These are phyloP conservation scores for Morpho deidamia DNA, from an alignment of 2,888 invertebrate genomes.

Conservation along the genomic window DNA sequence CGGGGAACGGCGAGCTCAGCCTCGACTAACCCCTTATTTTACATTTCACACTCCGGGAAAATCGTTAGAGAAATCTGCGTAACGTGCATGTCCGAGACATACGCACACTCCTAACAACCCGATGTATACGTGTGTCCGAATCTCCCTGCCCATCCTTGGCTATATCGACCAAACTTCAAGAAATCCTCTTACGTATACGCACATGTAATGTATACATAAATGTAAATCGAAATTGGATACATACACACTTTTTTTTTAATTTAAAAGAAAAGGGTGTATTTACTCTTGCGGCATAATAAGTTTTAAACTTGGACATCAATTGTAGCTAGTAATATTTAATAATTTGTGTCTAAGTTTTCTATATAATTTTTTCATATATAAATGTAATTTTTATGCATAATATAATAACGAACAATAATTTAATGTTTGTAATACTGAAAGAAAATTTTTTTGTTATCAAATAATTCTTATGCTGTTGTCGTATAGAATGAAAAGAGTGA, in stretches of 20 bases:
- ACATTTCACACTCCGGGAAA: constrained; percentile 79
- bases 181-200: constrained; percentile 65
- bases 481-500: no score
- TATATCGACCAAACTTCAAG: constrained; percentile 75
- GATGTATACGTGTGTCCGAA: constrained; percentile 46
- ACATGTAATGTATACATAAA: constrained; percentile 53
- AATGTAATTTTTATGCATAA: no score
- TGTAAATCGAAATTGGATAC: constrained; percentile 36
- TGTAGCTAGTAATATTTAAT: no score
- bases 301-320: no score
- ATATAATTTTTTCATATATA: no score
- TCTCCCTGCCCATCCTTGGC: constrained; percentile 48
- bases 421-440: no score
- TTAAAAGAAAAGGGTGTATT: not conserved
- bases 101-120: constrained; percentile 49
- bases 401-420: no score
- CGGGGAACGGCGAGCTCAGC: constrained; percentile 44
- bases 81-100: constrained; percentile 74
- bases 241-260: constrained; percentile 19
- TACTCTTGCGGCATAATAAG: no score
- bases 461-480: no score
- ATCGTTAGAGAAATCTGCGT: constrained; percentile 79
- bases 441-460: no score
- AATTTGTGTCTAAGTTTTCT: no score
- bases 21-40: constrained; percentile 77